Base-by-base conservation (phyloP, 2,888 invertebrate species). In the Lithosia quadra region DNA sequence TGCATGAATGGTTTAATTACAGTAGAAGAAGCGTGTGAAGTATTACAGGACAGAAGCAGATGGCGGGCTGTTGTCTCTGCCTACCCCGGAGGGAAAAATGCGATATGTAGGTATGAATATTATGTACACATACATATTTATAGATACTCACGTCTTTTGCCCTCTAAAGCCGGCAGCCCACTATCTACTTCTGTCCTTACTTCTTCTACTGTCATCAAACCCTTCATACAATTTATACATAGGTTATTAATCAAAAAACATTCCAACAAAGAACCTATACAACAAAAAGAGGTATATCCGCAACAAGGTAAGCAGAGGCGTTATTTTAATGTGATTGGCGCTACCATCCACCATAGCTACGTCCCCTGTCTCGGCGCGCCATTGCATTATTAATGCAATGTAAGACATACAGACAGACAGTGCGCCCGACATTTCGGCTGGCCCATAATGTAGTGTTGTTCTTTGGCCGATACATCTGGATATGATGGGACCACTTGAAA, bases 251-350 rank as follows among this genome's bases (percentile, higher is more conserved):
- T 58, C 28, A 58, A 34, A 58, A 13, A 58, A 58, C n/a, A 24
- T n/a, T 21, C 4, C 22, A 13, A 28, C 28, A 18, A 57, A 28
- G 18, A 2, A 63, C 15, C 2, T 22, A 60, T 60, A 60, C 11
- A 28, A 28, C n/a, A 49, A 28, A 65, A 60, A 66, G 49, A 57
- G 39, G 7, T 49, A 59, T 15, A 22, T 65, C 33, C 49, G 10
- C 61, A 56, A 57, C 69, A 62, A 63, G 55, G 39, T 39, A 63
- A 63, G 78, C 77, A 75, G 84, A 80, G 86, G 88, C 88, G 90
- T 88, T 91, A 92, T 92, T 91, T 91, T 93, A 93, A 93, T 92
- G 91, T 91, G 92, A 93, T 92, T 92, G 93, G 88, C 84, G 86
- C 73, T 75, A 79, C 85, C 77, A 73, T 74, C 75, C 72, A 65